These are phyloP conservation scores for Crotalus tigris DNA, from an alignment of 2,113 vertebrate genomes.

Conservation along the genomic window DNA sequence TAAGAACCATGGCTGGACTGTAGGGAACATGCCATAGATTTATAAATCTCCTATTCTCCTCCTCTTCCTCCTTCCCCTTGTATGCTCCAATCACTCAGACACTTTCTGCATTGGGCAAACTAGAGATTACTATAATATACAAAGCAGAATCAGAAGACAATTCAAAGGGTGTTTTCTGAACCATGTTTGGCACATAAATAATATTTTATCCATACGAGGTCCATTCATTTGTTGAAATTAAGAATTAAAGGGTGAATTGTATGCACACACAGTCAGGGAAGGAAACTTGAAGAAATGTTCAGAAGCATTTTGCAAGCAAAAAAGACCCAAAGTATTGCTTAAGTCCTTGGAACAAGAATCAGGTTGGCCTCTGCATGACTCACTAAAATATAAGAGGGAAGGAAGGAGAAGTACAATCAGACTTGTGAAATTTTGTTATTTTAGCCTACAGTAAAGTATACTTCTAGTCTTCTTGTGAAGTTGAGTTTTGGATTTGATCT, in stretches of 20 bases:
- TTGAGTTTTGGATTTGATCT: neutral
- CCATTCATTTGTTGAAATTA: neutral
- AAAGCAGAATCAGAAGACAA: neutral
- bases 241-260: neutral
- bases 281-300: neutral
- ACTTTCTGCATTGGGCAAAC: neutral
- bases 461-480: neutral
- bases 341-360: neutral
- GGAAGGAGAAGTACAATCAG: neutral
- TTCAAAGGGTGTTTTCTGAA: neutral
- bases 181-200: neutral
- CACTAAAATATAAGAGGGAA: neutral
- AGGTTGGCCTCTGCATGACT: neutral
- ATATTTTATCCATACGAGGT: neutral
- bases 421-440: neutral
- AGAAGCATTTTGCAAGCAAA: neutral
- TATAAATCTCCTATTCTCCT: neutral
- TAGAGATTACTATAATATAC: neutral
- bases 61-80: neutral
- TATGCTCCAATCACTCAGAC: neutral
- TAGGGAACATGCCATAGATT: neutral
- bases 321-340: neutral
- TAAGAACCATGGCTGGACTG: neutral
- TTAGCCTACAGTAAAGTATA: neutral
- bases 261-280: neutral